Evolutionary conservation across 1,140 invertebrate species (phyloP).

Genomic region (Cydia pomonella): DNA sequence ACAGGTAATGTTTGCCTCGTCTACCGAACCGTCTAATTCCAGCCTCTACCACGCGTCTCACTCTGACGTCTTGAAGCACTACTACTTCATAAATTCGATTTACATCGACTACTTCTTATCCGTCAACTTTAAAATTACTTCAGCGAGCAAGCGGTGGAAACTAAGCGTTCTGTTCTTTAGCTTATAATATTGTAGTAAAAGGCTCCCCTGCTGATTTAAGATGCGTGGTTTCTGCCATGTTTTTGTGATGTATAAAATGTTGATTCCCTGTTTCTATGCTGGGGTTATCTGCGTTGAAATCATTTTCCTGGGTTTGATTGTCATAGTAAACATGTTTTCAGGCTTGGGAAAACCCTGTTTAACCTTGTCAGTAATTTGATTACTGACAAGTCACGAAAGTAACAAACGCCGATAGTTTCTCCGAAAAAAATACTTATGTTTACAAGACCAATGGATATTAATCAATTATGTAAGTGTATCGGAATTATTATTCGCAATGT

Average conservation of each 20-base stretch:
- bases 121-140: not conserved
- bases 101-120: conserved; percentile 19
- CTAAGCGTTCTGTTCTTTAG: not conserved
- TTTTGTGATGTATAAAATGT: conserved; percentile 26
- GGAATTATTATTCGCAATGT: too few relatives aligned
- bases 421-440: not conserved
- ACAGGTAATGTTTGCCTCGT: conserved; percentile 26
- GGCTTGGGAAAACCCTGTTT: not conserved
- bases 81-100: not conserved
- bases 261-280: conserved; percentile 23
- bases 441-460: not conserved
- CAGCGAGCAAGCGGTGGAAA: not conserved
- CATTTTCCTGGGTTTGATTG: conserved; percentile 1
- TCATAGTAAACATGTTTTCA: conserved; percentile 6
- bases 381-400: not conserved
- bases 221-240: conserved; percentile 17
- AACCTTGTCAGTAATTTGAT: not conserved
- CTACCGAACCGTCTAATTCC: conserved; percentile 32
- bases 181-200: not conserved
- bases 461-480: too few relatives aligned
- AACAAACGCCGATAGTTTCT: not conserved
- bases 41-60: conserved; percentile 7
- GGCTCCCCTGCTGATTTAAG: conserved; percentile 18
- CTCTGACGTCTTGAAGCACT: not conserved
- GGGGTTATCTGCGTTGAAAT: not conserved